Conservation (phyloP, 2,888 invertebrate genomes). For the Scaptomyza reducta region DNA sequence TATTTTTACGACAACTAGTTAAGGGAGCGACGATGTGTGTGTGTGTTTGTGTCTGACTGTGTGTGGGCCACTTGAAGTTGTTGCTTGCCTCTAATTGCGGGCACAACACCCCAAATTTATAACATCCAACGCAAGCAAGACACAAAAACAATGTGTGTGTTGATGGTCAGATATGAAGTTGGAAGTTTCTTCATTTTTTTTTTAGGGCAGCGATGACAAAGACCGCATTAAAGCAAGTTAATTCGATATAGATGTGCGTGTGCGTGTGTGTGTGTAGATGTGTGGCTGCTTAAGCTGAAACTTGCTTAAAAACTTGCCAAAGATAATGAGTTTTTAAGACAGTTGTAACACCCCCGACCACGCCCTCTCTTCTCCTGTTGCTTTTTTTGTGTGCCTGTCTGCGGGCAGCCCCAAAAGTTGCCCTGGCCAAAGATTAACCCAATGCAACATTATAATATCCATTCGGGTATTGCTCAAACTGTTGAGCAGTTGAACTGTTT, state of each 20-base stretch:
- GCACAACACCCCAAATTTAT: conserved; percentile 55
- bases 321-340: conserved; percentile 79
- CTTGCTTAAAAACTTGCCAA: conserved; percentile 74
- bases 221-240: conserved; percentile 63
- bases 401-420: conserved; percentile 23
- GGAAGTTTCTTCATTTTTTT: conserved; percentile 22
- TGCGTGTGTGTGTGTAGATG: conserved; percentile 33
- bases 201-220: conserved; percentile 28
- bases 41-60: not conserved
- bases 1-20: conserved; percentile 80
- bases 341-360: conserved; percentile 39
- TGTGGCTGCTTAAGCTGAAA: conserved; percentile 47
- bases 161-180: conserved; percentile 74
- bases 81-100: conserved; percentile 71
- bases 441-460: conserved; percentile 49
- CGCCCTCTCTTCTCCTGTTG: not conserved
- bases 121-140: conserved; percentile 25
- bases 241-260: conserved; percentile 60
- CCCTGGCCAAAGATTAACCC: conserved; percentile 52
- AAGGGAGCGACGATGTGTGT: conserved; percentile 59
- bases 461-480: conserved; percentile 45
- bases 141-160: conserved; percentile 53
- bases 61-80: conserved; percentile 63
- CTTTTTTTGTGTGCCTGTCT: conserved; percentile 10
- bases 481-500: conserved; percentile 54